These are phyloP conservation scores for Phylloscopus trochilus DNA, from an alignment of 2,113 vertebrate genomes.

Conservation along the genomic window DNA sequence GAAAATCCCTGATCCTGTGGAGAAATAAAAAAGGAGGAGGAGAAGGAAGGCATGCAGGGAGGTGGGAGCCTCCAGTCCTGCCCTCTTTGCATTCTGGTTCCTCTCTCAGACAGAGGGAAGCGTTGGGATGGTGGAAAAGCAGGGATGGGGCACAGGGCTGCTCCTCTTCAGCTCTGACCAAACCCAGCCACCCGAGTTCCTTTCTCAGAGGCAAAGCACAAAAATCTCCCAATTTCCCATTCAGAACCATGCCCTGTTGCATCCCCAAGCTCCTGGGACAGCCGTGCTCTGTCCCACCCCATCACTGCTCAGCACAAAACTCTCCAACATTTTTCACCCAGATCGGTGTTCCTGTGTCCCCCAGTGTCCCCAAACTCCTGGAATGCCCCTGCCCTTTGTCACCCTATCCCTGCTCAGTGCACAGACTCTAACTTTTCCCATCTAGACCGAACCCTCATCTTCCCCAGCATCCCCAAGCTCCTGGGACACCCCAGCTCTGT, in stretches of 20 bases:
- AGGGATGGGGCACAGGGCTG: fast-evolving
- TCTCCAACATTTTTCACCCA: neutral
- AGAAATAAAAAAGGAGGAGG: neutral
- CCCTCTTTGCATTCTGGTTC: neutral
- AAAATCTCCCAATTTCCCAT: neutral
- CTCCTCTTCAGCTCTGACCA: neutral
- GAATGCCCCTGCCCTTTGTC: neutral
- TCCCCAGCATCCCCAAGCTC: too few relatives aligned
- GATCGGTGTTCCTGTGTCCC: neutral
- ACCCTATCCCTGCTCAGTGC: neutral
- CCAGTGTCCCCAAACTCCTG: neutral
- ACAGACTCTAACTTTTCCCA: too few relatives aligned
- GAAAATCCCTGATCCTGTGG: neutral
- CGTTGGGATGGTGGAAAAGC: neutral
- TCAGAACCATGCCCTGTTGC: neutral
- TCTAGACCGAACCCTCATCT: too few relatives aligned
- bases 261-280: fast-evolving
- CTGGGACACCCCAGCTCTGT: neutral
- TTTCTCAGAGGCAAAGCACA: neutral
- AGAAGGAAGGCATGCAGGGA: neutral
- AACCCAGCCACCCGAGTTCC: neutral
- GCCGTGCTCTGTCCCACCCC: neutral
- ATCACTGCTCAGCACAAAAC: neutral
- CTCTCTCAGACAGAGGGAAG: neutral
- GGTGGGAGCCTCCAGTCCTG: neutral